A percentile compares a stretch with the other conserved stretches of the same genome.
Conservation (phyloP, 2,797 vertebrate species). For the Channallabes apus region DNA sequence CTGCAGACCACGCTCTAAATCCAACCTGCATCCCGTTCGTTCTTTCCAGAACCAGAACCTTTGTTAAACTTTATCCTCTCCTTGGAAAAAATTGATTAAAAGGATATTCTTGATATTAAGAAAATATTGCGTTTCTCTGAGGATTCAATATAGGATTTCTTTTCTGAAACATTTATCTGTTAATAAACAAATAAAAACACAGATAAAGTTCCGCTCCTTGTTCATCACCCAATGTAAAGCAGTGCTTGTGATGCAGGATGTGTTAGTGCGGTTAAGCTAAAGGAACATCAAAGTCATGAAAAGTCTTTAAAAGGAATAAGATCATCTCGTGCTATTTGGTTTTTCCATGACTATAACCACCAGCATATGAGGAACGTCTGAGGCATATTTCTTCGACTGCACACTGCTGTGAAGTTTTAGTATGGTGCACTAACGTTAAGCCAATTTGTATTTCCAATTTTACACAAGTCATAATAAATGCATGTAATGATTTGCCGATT, state of each 20-base stretch:
- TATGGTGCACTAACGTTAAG: background rate
- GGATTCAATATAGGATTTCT: background rate
- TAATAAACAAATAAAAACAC: conserved; percentile 20
- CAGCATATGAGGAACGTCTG: background rate
- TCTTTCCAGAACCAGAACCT: background rate
- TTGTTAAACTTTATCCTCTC: background rate
- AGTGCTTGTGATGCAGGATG: conserved; percentile 44
- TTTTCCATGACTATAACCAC: background rate
- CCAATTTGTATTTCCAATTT: background rate
- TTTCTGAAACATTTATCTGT: background rate
- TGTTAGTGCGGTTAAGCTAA: conserved; percentile 44
- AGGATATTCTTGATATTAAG: background rate
- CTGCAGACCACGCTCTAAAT: conserved; percentile 42
- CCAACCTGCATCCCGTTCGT: conserved; percentile 26
- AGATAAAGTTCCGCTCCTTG: background rate
- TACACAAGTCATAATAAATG: background rate
- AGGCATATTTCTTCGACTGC: background rate
- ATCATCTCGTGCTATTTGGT: background rate
- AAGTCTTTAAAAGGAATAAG: background rate
- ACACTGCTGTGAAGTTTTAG: background rate
- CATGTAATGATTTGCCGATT: background rate
- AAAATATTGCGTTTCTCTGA: background rate
- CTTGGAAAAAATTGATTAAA: background rate
- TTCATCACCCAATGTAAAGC: conserved; percentile 44
- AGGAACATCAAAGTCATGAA: conserved; percentile 16